Percentiles rank a stretch among this genome's conserved stretches.
These are phyloP conservation scores for Labeo catla DNA, from an alignment of 2,113 vertebrate genomes.

Conservation along the genomic window DNA sequence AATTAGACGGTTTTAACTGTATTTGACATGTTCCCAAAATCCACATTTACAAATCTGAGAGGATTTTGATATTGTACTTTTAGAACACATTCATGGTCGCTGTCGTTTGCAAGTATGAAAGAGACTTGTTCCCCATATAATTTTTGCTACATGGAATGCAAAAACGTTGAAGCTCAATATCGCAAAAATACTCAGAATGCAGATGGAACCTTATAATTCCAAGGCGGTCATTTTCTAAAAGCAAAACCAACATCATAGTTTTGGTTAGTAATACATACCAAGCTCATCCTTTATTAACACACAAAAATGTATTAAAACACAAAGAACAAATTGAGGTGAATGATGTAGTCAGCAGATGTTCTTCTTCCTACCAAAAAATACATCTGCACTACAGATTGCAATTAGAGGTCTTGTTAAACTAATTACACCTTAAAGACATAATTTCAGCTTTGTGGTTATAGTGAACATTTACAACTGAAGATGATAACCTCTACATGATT, in stretches of 20 bases:
- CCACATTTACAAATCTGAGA: too few relatives aligned
- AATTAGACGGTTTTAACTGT: too few relatives aligned
- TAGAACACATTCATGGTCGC: too few relatives aligned
- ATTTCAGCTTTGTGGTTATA: background rate
- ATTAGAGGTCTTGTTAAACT: background rate
- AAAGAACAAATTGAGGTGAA: slow-evolving; percentile 2
- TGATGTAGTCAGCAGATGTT: background rate
- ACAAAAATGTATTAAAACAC: background rate
- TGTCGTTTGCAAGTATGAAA: too few relatives aligned
- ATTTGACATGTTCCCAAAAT: too few relatives aligned
- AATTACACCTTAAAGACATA: background rate
- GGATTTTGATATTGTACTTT: too few relatives aligned
- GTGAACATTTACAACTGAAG: background rate
- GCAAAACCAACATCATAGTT: background rate
- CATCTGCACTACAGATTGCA: background rate
- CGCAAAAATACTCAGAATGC: too few relatives aligned
- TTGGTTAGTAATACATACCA: background rate
- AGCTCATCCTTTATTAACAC: background rate
- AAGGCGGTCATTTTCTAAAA: background rate
- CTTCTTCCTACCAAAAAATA: background rate
- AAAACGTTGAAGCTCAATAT: too few relatives aligned
- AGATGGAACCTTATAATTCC: too few relatives aligned
- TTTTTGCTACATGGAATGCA: too few relatives aligned
- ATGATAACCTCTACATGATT: background rate
- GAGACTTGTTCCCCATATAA: too few relatives aligned